Percentiles rank a stretch among this genome's conserved stretches.
phyloP scores from a whole-genome alignment of 2,888 invertebrate genomes.

The Thyatira batis region DNA sequence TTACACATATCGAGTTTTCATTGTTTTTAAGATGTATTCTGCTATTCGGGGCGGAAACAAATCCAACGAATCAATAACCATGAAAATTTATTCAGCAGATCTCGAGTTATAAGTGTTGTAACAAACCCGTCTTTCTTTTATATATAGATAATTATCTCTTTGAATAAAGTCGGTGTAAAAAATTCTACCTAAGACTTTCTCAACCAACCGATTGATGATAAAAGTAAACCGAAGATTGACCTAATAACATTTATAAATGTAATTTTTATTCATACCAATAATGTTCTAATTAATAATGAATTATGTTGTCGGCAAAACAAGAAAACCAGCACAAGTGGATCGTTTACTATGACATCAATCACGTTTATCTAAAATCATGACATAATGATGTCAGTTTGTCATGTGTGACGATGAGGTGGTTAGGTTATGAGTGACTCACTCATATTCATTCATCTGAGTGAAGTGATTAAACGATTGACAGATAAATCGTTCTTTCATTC shows the following conservation, averaged over 20 bases:
- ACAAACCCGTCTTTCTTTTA: too few species aligned
- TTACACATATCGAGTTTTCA: too few species aligned
- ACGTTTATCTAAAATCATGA: not conserved
- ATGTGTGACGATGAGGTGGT: not conserved
- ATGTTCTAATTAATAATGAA: not conserved
- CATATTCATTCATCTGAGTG: not conserved
- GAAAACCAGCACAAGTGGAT: not conserved
- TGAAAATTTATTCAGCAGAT: too few species aligned
- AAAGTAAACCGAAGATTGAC: not conserved
- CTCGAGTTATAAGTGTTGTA: too few species aligned
- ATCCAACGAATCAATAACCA: too few species aligned
- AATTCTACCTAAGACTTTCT: not conserved
- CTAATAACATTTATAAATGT: not conserved
- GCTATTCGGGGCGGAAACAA: too few species aligned
- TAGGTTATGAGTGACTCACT: not conserved
- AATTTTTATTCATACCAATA: not conserved
- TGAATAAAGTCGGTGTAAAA: too few species aligned
- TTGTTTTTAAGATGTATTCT: too few species aligned
- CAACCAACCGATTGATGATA: not conserved
- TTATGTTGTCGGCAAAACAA: not conserved
- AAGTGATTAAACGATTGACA: not conserved
- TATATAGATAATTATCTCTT: too few species aligned
- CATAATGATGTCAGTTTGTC: slow-evolving; percentile 3
- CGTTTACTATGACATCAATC: not conserved
- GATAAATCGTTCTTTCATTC: too few species aligned